Base-by-base conservation (phyloP, 2,797 vertebrate genomes). In the Sebastes hubbsi region DNA sequence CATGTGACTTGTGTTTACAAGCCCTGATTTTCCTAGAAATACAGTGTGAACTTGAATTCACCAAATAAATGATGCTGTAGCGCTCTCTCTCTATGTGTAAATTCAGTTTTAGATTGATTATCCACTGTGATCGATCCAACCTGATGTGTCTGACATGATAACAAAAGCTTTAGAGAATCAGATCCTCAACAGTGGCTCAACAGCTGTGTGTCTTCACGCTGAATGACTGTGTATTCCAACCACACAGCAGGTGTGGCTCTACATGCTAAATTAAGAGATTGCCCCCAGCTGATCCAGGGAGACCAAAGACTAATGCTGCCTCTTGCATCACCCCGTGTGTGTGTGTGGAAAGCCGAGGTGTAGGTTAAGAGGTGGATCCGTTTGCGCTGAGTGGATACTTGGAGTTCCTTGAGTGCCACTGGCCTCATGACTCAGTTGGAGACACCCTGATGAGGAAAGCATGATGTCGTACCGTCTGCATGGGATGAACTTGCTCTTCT, bases 331-430 rank as follows among this genome's bases (percentile, higher is more conserved):
- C 29, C 8, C 54, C 12, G 16, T 16, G 30, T 68, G 61, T 72
- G 7, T 25, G 18, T 36, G 49, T 66, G 18, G 16, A 66, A 42
- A 38, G 36, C 49, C 29, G 18, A 77, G 20, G 27, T 52, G 67
- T 32, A n/a, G 54, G 60, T 30, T 24, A 13, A 49, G 65, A 63
- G 58, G 11, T 65, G 63, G 55, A 76, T 82, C 65, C 18, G 63
- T 78, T 76, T 76, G 24, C 69, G 36, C 55, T 32, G n/a, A 16
- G 11, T 24, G 54, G 38, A 73, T 77, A 83, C 74, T 46, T 76
- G 11, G n/a, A 66, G 42, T 12, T 68, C 20, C 10, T 24, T 25
- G 32, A 56, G 32, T 10, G 36, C 58, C 55, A 24, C 49, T 63
- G 71, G 55, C 78, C 46, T 78, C 34, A 69, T 70, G 67, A 81